A percentile compares a stretch with the other conserved stretches of the same genome.
Evolutionary conservation across 2,888 invertebrate species (phyloP).

Genomic region (Lasioglossum figueresi): DNA sequence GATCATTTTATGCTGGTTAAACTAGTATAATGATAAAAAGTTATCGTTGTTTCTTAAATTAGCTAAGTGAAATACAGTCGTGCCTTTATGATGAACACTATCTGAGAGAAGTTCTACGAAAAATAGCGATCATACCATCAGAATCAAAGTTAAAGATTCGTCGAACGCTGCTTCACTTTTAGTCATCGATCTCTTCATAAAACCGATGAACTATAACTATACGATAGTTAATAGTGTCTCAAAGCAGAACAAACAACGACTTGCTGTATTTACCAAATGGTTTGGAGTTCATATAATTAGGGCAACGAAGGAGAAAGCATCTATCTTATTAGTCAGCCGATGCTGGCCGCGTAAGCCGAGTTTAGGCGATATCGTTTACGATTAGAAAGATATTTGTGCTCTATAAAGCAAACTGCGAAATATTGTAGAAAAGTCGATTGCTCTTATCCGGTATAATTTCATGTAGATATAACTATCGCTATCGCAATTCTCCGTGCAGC

Average conservation of each 20-base stretch:
- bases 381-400: constrained; percentile 56
- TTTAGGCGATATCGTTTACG: constrained; percentile 55
- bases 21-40: not conserved
- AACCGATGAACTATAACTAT: constrained; percentile 67
- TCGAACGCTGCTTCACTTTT: constrained; percentile 45
- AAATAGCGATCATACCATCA: not conserved
- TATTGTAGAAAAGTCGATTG: constrained; percentile 21
- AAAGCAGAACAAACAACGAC: constrained; percentile 69
- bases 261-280: constrained; percentile 77
- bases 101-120: not conserved
- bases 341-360: constrained; percentile 46
- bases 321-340: constrained; percentile 57
- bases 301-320: constrained; percentile 70
- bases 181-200: constrained; percentile 59
- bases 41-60: not conserved
- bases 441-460: constrained; percentile 23
- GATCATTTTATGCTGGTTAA: not conserved
- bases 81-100: not conserved
- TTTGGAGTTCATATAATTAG: constrained; percentile 79
- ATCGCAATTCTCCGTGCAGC: not conserved
- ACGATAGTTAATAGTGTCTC: constrained; percentile 57
- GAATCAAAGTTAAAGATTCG: constrained; percentile 33
- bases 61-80: not conserved
- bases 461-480: not conserved
- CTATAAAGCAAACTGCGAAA: constrained; percentile 23